Percentiles rank a stretch among this genome's conserved stretches.
Evolutionary conservation across 2,888 invertebrate species (phyloP).

Genomic region (Metalampra italica): DNA sequence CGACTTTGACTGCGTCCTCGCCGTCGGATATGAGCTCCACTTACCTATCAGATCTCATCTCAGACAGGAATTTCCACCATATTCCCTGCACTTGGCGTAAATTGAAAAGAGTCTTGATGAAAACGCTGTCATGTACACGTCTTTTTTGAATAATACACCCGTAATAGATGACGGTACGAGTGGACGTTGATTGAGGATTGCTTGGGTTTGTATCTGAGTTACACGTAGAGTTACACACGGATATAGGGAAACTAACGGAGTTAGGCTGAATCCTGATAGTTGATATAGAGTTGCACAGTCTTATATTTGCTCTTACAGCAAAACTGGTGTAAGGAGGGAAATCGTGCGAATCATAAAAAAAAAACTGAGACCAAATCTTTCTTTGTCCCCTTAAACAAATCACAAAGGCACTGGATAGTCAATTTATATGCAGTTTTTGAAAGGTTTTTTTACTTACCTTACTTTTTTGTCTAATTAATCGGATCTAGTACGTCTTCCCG

Average conservation of each 20-base stretch:
- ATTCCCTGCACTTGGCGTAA: constrained; percentile 1
- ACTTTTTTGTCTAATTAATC: too few species aligned
- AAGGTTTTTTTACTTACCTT: too few species aligned
- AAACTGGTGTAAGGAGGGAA: too few species aligned
- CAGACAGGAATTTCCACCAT: constrained; percentile 10
- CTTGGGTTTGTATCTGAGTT: not conserved
- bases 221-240: not conserved
- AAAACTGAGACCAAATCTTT: too few species aligned
- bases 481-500: too few species aligned
- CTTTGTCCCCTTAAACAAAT: too few species aligned
- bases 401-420: too few species aligned
- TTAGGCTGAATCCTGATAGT: not conserved
- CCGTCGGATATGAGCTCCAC: constrained; percentile 8
- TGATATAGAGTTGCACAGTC: too few species aligned
- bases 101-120: constrained; percentile 9
- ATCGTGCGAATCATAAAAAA: too few species aligned
- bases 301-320: too few species aligned
- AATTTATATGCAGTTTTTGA: too few species aligned
- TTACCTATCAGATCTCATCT: constrained; percentile 11
- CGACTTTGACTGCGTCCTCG: constrained; percentile 1
- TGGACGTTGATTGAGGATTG: constrained; percentile 3
- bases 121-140: not conserved
- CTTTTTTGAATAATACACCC: not conserved
- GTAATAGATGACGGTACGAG: not conserved
- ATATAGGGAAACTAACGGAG: not conserved